A percentile compares a stretch with the other conserved stretches of the same genome.
Evolutionary conservation across 2,888 invertebrate species (phyloP).

Genomic region (Drosophila siamana): DNA sequence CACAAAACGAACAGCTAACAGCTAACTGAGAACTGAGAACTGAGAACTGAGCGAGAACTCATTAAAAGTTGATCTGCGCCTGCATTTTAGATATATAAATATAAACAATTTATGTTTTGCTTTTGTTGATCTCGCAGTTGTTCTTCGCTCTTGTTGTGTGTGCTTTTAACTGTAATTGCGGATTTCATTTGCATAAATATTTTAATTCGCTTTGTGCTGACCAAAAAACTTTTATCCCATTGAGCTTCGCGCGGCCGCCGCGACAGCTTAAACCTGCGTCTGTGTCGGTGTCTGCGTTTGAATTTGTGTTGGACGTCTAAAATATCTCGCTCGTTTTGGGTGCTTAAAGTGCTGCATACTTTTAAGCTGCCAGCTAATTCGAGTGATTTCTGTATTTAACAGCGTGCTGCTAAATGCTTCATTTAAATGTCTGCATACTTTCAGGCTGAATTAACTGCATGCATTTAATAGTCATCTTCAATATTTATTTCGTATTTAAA

Average conservation of each 20-base stretch:
- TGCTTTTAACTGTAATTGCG: constrained; percentile 45
- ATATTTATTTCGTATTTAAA: constrained; percentile 3
- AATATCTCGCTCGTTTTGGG: neutral
- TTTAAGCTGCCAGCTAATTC: neutral
- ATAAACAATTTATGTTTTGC: constrained; percentile 62
- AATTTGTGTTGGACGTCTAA: neutral
- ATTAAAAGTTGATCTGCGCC: constrained; percentile 70
- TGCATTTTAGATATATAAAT: constrained; percentile 51
- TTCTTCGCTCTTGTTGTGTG: constrained; percentile 16
- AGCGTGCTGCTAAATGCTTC: neutral
- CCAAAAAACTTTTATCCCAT: constrained; percentile 15
- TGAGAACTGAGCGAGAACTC: constrained; percentile 42
- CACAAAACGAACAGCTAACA: constrained; percentile 12
- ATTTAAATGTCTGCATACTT: neutral
- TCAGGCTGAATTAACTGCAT: neutral
- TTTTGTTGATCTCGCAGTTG: constrained; percentile 28
- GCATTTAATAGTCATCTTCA: constrained; percentile 5
- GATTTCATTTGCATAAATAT: constrained; percentile 56
- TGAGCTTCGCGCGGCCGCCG: neutral
- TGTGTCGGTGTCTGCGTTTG: neutral
- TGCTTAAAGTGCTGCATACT: constrained; percentile 6
- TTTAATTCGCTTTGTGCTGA: constrained; percentile 27
- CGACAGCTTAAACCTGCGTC: constrained; percentile 27
- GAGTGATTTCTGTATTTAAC: neutral
- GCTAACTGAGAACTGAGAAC: neutral